These are phyloP conservation scores for Psilopsiagon aurifrons DNA, from an alignment of 2,113 vertebrate genomes.

Conservation along the genomic window DNA sequence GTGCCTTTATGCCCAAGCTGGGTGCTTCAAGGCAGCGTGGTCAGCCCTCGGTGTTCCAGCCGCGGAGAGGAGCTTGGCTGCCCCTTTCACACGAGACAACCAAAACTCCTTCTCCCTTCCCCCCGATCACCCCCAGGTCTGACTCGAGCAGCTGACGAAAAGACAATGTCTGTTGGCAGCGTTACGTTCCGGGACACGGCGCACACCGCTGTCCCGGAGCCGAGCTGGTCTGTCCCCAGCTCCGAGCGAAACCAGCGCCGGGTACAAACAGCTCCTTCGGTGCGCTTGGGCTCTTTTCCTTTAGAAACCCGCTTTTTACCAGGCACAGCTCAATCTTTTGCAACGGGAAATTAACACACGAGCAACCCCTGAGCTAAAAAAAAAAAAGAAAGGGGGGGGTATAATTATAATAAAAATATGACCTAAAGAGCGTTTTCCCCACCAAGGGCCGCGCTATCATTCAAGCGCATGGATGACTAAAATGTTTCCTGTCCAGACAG, in stretches of 20 bases:
- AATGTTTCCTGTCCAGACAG: slow-evolving; percentile 52
- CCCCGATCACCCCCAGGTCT: neutral
- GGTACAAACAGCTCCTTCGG: neutral
- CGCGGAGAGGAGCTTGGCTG: neutral
- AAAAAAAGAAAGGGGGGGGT: neutral
- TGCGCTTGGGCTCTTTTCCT: neutral
- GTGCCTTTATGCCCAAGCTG: neutral
- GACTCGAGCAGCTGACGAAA: accelerated
- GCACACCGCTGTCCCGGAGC: neutral
- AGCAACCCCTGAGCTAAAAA: neutral
- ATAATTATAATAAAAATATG: neutral
- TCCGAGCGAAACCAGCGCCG: neutral
- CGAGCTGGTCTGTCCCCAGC: neutral
- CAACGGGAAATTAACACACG: neutral
- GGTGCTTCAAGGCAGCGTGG: neutral
- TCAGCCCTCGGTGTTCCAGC: neutral
- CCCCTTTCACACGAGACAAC: neutral
- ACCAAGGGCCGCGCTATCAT: neutral
- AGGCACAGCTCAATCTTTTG: neutral
- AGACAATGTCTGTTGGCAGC: neutral
- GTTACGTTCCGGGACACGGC: neutral
- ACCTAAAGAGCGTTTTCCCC: neutral
- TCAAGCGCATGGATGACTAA: neutral
- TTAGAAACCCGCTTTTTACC: neutral
- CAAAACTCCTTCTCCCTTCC: neutral